Conservation (phyloP, 2,113 vertebrate species). For the Mus spicilegus region DNA sequence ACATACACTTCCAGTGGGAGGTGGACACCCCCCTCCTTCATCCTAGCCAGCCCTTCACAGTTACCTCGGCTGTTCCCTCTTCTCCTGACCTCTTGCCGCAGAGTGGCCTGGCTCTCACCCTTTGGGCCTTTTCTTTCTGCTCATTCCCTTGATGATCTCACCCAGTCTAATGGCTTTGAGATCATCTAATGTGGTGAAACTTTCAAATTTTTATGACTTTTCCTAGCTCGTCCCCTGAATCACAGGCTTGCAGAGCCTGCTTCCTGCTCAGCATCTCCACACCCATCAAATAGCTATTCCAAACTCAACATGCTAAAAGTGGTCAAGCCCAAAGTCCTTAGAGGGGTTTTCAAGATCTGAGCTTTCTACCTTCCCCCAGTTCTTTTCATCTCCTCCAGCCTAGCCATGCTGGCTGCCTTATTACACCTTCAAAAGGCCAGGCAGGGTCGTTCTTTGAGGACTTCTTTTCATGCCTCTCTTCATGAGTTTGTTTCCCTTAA, state of each 20-base stretch:
- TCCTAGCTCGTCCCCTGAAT: neutral
- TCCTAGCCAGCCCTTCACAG: neutral
- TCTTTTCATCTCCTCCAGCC: neutral
- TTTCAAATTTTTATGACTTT: neutral
- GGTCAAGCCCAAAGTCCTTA: neutral
- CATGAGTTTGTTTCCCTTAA: neutral
- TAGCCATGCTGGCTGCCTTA: neutral
- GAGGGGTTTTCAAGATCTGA: neutral
- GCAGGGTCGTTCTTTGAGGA: neutral
- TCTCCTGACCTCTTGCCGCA: neutral
- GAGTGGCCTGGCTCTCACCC: neutral
- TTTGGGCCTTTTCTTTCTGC: neutral
- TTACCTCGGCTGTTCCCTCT: accelerated
- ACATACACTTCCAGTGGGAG: too few relatives aligned
- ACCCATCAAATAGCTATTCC: neutral
- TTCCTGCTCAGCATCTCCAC: neutral
- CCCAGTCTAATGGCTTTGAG: slow-evolving; percentile 17
- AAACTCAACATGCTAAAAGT: neutral
- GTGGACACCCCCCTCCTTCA: neutral
- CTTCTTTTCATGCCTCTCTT: neutral
- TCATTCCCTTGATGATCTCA: slow-evolving; percentile 10
- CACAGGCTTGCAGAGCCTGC: neutral
- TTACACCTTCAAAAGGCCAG: neutral
- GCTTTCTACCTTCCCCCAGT: neutral
- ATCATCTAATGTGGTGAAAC: neutral